Evolutionary conservation across 2,888 invertebrate species (phyloP), one percentile per base, ranked within the genome.

Genomic region (Brachycybe producta): DNA sequence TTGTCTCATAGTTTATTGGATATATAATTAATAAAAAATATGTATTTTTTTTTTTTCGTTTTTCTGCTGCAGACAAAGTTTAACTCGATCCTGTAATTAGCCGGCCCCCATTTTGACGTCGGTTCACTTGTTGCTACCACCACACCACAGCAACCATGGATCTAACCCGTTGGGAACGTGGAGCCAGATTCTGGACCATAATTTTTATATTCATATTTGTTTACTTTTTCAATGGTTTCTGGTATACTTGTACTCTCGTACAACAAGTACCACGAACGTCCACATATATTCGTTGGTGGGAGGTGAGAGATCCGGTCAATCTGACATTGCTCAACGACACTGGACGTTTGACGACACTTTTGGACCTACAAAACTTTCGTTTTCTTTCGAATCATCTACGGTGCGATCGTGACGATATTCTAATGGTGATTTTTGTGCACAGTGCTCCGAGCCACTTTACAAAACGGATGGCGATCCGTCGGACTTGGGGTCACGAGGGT

Each of bases 381-480:
- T 53, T 51, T 36, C 15, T 36, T 3, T n/a, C 48, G n/a, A 47
- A 42, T 26, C 34, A 21, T 23, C 28, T 41, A 13, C 23, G 11
- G n/a, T 49, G 51, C 30, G 17, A 30, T 11, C 13, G 35, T 28
- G 41, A 27, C 24, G 7, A 13, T 21, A 11, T 51, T 21, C 48
- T 48, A 34, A 5, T 52, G 30, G 39, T 53, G 7, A 38, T 54
- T 2, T 47, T 54, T 15, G 44, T 54, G 11, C 54, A 54, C 38
- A 48, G 48, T 27, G 47, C 52, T 23, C 51, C 51, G 5, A 21
- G 17, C 2, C 47, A 54, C 34, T 13, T n/a, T 23, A 26, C 26
- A 7, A 27, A 43, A 21, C 34, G 54, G 13, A 17, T 32, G 13
- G 35, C 49, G 27, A 54, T 54, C 42, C 51, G 54, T n/a, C 17